Percentiles rank a stretch among this genome's conserved stretches.
Conservation (phyloP, 2,113 vertebrate genomes). For the Siniperca chuatsi region DNA sequence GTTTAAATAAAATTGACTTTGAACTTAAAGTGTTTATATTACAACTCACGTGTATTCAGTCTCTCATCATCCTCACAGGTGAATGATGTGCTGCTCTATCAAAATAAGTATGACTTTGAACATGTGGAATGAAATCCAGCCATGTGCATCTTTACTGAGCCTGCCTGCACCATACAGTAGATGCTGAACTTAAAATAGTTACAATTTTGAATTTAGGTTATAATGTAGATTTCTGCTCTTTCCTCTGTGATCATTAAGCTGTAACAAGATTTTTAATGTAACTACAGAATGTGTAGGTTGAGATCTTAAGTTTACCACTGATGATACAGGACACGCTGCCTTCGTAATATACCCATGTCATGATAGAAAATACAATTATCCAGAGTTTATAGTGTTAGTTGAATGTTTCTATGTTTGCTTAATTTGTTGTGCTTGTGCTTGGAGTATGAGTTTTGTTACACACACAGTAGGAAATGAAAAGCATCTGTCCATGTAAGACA, state of each 20-base stretch:
- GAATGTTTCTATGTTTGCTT: not conserved
- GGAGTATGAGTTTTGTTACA: not conserved
- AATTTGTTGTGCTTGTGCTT: not conserved
- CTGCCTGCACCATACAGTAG: not conserved
- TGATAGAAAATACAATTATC: not conserved
- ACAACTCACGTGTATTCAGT: not conserved
- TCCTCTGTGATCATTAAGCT: not conserved
- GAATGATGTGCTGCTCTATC: slow-evolving; percentile 10
- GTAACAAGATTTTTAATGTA: not conserved
- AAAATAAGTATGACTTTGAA: slow-evolving; percentile 5
- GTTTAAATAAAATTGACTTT: not conserved
- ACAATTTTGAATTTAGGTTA: not conserved
- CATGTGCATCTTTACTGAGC: not conserved
- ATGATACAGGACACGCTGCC: not conserved
- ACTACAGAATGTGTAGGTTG: not conserved
- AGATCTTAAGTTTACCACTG: not conserved
- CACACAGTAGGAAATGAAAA: not conserved
- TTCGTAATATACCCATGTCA: not conserved
- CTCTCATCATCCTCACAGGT: not conserved
- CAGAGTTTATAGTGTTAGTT: not conserved
- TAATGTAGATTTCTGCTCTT: not conserved
- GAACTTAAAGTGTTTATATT: not conserved
- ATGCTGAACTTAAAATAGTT: not conserved
- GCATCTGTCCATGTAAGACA: not conserved
- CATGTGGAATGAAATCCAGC: not conserved